These are phyloP conservation scores for Denticeps clupeoides DNA, from an alignment of 2,797 vertebrate genomes.

Conservation along the genomic window DNA sequence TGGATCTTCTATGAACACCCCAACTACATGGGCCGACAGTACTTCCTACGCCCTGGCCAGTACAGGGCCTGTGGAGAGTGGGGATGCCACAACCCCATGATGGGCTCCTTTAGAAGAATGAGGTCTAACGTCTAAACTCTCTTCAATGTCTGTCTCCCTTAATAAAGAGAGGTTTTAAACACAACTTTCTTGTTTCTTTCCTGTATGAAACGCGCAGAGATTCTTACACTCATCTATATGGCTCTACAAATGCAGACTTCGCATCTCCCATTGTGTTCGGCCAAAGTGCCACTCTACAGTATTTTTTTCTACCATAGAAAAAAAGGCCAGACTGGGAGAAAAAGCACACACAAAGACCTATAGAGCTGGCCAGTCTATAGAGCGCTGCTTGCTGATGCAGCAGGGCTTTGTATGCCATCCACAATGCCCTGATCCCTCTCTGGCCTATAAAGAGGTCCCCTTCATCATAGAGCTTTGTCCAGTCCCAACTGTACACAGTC, in stretches of 20 bases:
- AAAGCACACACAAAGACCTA: slow-evolving; percentile 44
- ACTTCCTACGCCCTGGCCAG: slow-evolving; percentile 58
- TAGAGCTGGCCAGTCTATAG: slow-evolving; percentile 42
- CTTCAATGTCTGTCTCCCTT: too few species aligned
- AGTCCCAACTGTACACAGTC: slow-evolving; percentile 41
- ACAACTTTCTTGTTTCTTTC: slow-evolving; percentile 1
- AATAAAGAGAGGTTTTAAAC: too few species aligned
- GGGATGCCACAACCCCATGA: slow-evolving; percentile 57
- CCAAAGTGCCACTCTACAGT: slow-evolving; percentile 51
- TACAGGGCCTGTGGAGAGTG: slow-evolving; percentile 60
- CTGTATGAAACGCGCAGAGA: too few species aligned
- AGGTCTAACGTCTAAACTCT: too few species aligned
- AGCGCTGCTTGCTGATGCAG: slow-evolving; percentile 52
- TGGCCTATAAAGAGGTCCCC: slow-evolving; percentile 57
- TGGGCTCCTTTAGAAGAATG: slow-evolving; percentile 65
- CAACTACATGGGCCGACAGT: slow-evolving; percentile 64
- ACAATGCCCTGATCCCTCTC: slow-evolving; percentile 49
- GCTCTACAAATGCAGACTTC: slow-evolving; percentile 46
- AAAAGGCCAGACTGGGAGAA: slow-evolving; percentile 44
- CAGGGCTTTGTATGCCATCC: slow-evolving; percentile 48
- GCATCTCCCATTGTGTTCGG: slow-evolving; percentile 48
- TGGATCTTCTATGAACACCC: slow-evolving; percentile 70
- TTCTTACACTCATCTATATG: slow-evolving; percentile 9
- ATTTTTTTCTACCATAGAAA: slow-evolving; percentile 42
- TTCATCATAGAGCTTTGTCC: slow-evolving; percentile 30